Conservation (phyloP, 2,113 vertebrate genomes). For the Epinephelus moara region DNA sequence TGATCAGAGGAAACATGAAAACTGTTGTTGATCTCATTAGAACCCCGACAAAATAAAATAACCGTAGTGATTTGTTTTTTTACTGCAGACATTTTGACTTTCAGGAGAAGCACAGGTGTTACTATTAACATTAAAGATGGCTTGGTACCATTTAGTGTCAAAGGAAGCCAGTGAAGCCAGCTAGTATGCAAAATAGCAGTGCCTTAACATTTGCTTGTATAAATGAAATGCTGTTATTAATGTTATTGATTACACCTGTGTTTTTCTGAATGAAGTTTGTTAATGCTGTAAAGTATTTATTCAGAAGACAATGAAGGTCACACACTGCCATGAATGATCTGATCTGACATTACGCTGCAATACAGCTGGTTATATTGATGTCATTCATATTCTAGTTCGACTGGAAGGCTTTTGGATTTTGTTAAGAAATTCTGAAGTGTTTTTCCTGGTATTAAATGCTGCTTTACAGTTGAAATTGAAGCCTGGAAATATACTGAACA, state of each 20-base stretch:
- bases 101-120: not conserved
- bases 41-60: not conserved
- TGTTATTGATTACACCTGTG: not conserved
- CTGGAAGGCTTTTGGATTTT: not conserved
- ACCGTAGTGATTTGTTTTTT: not conserved
- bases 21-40: not conserved
- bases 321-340: not conserved
- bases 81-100: not conserved
- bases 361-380: not conserved
- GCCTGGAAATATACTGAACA: no score
- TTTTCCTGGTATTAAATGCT: not conserved
- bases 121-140: not conserved
- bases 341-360: no score
- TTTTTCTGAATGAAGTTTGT: no score
- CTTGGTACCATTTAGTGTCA: no score
- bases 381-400: not conserved
- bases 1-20: not conserved
- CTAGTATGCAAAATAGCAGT: not conserved
- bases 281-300: not conserved
- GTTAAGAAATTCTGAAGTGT: not conserved
- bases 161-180: no score
- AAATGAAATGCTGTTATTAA: not conserved
- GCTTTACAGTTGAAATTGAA: not conserved
- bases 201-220: not conserved
- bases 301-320: not conserved